Conservation (phyloP, 2,113 vertebrate genomes). For the Ptilorrhoa leucosticta region DNA sequence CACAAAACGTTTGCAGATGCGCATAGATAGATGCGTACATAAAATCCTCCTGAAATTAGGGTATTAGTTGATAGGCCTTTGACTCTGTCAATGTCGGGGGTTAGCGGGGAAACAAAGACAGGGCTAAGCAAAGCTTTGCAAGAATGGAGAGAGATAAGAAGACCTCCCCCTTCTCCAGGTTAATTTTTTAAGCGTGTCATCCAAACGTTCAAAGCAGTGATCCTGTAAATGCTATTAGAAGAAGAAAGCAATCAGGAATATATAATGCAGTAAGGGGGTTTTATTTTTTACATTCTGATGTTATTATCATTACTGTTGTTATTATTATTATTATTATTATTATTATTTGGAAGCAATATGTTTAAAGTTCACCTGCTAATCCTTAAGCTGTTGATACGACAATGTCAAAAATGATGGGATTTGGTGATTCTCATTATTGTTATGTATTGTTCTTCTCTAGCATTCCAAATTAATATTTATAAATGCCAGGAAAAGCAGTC, state of each 20-base stretch:
- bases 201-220: constrained; percentile 53
- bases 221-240: constrained; percentile 48
- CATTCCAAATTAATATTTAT: constrained; percentile 80
- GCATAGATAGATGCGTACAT: constrained; percentile 1
- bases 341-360: constrained; percentile 74
- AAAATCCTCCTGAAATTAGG: constrained; percentile 54
- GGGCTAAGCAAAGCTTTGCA: constrained; percentile 49
- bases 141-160: constrained; percentile 58
- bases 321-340: constrained; percentile 22
- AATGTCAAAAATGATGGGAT: constrained; percentile 82
- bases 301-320: constrained; percentile 69
- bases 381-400: constrained; percentile 79
- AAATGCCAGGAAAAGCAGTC: constrained; percentile 67
- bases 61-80: constrained; percentile 70
- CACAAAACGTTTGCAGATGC: background rate
- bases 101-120: constrained; percentile 70
- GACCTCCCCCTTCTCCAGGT: constrained; percentile 52
- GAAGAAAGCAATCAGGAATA: constrained; percentile 53
- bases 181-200: constrained; percentile 45
- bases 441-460: constrained; percentile 77
- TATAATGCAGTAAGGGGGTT: constrained; percentile 4
- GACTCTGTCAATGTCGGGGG: constrained; percentile 68
- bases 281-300: constrained; percentile 34
- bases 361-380: constrained; percentile 83
- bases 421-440: constrained; percentile 80